Evolutionary conservation across 2,888 invertebrate species (phyloP), one percentile per base, ranked within the genome.

Genomic region (Pheosia tremula): DNA sequence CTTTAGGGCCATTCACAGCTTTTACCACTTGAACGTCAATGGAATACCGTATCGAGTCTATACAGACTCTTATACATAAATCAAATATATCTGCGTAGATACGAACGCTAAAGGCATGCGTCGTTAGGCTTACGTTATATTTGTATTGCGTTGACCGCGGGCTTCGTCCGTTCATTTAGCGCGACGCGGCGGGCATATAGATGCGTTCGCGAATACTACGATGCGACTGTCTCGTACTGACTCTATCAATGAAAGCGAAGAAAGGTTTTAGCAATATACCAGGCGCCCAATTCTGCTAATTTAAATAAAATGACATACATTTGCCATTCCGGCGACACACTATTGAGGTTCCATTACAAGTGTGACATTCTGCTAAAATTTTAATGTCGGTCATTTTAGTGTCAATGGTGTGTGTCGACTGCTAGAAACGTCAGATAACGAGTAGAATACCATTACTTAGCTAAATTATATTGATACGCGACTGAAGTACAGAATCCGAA

Each of bases 121-220:
- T 80, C 78, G 84, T 84, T 82, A 38, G 77, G 82, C 78, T 77
- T 79, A 82, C 80, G 83, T 87, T 88, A 85, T 89, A 90, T 91
- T 88, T 86, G 88, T 88, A 91, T 90, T 90, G 90, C 7, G 86
- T 77, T 79, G 79, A 81, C 79, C 80, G 85, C 86, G 81, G 81
- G 82, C 86, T 81, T 79, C 93, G 93, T 93, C 93, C 92, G 93
- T 91, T 91, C 90, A 91, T 92, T 92, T 90, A 85, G 85, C 68
- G 81, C 84, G 84, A 91, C 90, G 92, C 91, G 92, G 86, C 88
- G 88, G 86, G 93, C 90, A 93, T 92, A 93, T 78, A 87, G 87
- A 91, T 90, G 84, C 70, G 81, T 65, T 66, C 77, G 88, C 87
- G 78, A 88, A 89, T 87, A 88, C 88, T 85, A 87, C 77, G 78